These are phyloP conservation scores for Agonopterix arenella DNA, from an alignment of 2,888 invertebrate genomes.

Conservation along the genomic window DNA sequence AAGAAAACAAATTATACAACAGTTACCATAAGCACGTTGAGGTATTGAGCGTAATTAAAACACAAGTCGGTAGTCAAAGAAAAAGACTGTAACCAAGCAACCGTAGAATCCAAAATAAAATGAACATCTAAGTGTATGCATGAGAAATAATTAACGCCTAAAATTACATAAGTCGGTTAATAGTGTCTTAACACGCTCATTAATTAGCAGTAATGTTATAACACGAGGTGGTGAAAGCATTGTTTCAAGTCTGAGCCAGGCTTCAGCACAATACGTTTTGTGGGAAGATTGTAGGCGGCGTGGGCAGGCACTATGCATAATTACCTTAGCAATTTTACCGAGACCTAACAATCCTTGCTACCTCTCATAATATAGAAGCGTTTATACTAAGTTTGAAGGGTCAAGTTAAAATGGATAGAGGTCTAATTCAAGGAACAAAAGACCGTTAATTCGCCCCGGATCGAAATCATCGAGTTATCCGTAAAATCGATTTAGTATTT, in stretches of 20 bases:
- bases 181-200: constrained; percentile 23
- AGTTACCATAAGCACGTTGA: too few species aligned
- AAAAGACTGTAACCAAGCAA: too few species aligned
- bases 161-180: constrained; percentile 16
- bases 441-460: constrained; percentile 37
- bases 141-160: not conserved
- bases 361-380: not conserved
- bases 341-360: constrained; percentile 15
- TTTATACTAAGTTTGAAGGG: constrained; percentile 7
- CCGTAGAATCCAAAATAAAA: too few species aligned
- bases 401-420: constrained; percentile 19
- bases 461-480: constrained; percentile 31
- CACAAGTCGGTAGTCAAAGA: too few species aligned
- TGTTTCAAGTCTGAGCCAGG: constrained; percentile 36
- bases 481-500: constrained; percentile 34
- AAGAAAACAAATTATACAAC: too few species aligned
- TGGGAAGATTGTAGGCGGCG: constrained; percentile 53
- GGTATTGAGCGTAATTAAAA: too few species aligned
- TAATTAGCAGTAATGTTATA: constrained; percentile 57
- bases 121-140: not conserved
- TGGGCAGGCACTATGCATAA: constrained; percentile 41
- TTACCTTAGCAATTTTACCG: constrained; percentile 28
- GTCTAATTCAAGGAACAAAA: constrained; percentile 28
- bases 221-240: constrained; percentile 55
- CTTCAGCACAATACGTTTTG: constrained; percentile 26